Evolutionary conservation across 2,113 vertebrate species (phyloP), one percentile per base, ranked within the genome.

Genomic region (Bufo bufo): DNA sequence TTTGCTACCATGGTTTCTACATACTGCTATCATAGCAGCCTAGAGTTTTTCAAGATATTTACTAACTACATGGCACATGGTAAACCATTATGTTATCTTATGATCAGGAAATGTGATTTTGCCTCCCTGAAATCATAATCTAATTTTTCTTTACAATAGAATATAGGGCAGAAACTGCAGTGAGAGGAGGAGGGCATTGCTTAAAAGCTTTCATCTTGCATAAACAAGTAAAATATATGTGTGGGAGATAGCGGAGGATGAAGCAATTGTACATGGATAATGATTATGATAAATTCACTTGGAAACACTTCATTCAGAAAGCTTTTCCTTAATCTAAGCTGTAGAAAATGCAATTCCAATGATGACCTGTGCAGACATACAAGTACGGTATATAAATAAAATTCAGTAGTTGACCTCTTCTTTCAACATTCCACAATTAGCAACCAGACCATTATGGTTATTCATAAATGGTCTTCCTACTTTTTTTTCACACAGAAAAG

Each of bases 221-320:
- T 71, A 81, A 80, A 81, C 86, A 87, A 81, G 77, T 87, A 43
- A 72, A 87, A 81, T 81, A 80, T 72, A 87, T 87, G 86, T 82
- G 86, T 81, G 63, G 77, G 65, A 87, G 77, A 81, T 72, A 66
- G 86, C 86, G 66, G 61, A 72, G 86, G 78, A 87, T 87, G 54
- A 74, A 81, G 23, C 86, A 81, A 87, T 87, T 74, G 79, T 74
- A 81, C 78, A 59, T 59, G 86, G 63, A 23, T 87, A 82, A 82
- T 82, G 78, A 82, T 87, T 69, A 71, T 72, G 85, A 80, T 71
- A 71, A 33, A 59, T 66, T 72, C 10, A 23, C 66, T 66, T 82
- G n/a, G 59, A 65, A 80, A 87, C 45, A 74, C n/a, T 87, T 87
- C 43, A 72, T 87, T 82, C 86, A 87, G 43, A 87, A 87, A 87